phyloP scores from a whole-genome alignment of 2,113 vertebrate species.

The Callocephalon fimbriatum region DNA sequence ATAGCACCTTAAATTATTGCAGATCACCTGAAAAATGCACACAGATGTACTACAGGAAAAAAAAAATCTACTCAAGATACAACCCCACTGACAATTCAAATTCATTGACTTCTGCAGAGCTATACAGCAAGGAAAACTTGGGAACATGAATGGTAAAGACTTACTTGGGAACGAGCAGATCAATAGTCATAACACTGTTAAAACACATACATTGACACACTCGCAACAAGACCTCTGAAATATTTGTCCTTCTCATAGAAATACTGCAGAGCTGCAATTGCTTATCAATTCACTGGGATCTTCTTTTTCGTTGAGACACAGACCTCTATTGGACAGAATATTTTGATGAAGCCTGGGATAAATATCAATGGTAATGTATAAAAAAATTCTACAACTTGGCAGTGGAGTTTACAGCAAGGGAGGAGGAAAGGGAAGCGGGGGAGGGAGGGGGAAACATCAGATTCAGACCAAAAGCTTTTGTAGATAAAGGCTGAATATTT shows the following conservation, averaged over 20 bases:
- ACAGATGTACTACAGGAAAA: neutral
- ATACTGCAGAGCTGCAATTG: neutral
- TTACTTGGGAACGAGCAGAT: constrained; percentile 44
- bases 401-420: neutral
- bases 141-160: neutral
- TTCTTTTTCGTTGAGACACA: neutral
- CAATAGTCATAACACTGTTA: constrained; percentile 44
- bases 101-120: neutral
- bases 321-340: neutral
- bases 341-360: neutral
- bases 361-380: neutral
- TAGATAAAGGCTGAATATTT: neutral
- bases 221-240: neutral
- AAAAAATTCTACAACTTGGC: neutral
- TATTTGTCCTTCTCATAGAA: constrained; percentile 29
- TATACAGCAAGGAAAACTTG: neutral
- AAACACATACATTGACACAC: neutral
- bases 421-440: fast-evolving
- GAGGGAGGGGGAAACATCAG: neutral
- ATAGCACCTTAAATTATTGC: neutral
- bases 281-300: neutral
- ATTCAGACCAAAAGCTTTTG: neutral
- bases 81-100: neutral
- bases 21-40: neutral
- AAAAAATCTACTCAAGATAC: neutral